Evolutionary conservation across 2,888 invertebrate genomes (phyloP), one percentile per base, ranked within the genome.

Genomic region (Coleophora flavipennella): DNA sequence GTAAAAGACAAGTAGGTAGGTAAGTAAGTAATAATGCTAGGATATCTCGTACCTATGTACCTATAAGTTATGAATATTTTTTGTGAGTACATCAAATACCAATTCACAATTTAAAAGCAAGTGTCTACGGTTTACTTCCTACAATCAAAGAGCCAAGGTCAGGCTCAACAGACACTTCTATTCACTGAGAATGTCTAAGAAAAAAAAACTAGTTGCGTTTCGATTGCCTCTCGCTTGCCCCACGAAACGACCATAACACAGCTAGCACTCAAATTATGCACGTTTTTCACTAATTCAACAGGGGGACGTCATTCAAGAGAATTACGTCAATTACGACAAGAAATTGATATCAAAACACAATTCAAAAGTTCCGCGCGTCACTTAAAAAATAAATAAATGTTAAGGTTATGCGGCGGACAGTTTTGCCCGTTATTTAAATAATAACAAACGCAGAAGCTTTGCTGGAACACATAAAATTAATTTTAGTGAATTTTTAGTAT

Each of bases 141-240:
- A 84, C 84, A 84, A 84, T 84, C 73, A 78, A 81, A 79, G 75
- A 79, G 65, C 74, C 84, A 84, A 84, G 84, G 84, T 81, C 83
- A 75, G 57, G 67, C 50, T 62, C 67, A 67, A 69, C 76, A 71
- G 76, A 79, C 80, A 71, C 69, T 70, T 70, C 74, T 77, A 80
- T 78, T 76, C 75, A 76, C 54, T 67, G 46, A 60, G n/a, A n/a
- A n/a, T n/a, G n/a, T n/a, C n/a, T n/a, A n/a, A n/a, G n/a, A n/a
- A 60, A 66, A 71, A 70, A 79, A 83, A 80, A 75, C 71, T 74
- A 55, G 69, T 69, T 69, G 64, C 71, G n/a, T 20, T 20, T 20
- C 6, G 20, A 6, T 20, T 20, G 20, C 20, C 20, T 20, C 20
- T 6, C 6, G 20, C 20, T 20, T 4, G 20, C 20, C 20, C 20